Evolutionary conservation across 2,113 vertebrate genomes (phyloP).

Genomic region (Menura novaehollandiae): DNA sequence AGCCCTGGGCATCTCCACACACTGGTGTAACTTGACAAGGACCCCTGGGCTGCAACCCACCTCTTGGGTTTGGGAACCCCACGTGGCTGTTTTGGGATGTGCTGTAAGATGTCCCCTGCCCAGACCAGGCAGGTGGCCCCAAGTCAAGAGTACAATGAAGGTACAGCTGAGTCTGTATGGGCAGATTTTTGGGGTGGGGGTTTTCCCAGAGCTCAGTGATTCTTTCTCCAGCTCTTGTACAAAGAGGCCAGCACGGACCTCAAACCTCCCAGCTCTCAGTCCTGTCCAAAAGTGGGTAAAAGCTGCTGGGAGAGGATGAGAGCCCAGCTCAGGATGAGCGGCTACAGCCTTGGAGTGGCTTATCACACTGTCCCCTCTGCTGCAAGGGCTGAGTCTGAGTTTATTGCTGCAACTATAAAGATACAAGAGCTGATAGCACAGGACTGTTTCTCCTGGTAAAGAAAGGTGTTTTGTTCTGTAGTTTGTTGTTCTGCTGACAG

Average conservation of each 20-base stretch:
- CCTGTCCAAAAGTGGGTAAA: not conserved
- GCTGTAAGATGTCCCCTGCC: not conserved
- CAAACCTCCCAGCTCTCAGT: not conserved
- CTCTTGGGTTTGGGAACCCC: not conserved
- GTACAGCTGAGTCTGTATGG: not conserved
- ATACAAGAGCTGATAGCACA: not conserved
- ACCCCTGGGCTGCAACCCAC: not conserved
- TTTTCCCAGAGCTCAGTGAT: not conserved
- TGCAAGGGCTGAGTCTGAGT: not conserved
- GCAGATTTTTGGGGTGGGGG: not conserved
- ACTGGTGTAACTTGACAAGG: not conserved
- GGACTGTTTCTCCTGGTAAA: not conserved
- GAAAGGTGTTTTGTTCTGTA: not conserved
- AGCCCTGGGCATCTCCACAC: not conserved
- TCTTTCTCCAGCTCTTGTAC: not conserved
- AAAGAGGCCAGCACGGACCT: not conserved
- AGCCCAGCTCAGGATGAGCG: not conserved
- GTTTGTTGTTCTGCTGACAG: not conserved
- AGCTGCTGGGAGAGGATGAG: not conserved
- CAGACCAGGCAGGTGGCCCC: not conserved
- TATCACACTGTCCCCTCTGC: fast-evolving
- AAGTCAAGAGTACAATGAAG: not conserved
- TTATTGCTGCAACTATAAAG: not conserved
- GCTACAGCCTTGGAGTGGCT: not conserved
- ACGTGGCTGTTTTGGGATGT: not conserved